Base-by-base conservation (phyloP, 2,113 vertebrate species). In the Sinocyclocheilus maitianheensis region DNA sequence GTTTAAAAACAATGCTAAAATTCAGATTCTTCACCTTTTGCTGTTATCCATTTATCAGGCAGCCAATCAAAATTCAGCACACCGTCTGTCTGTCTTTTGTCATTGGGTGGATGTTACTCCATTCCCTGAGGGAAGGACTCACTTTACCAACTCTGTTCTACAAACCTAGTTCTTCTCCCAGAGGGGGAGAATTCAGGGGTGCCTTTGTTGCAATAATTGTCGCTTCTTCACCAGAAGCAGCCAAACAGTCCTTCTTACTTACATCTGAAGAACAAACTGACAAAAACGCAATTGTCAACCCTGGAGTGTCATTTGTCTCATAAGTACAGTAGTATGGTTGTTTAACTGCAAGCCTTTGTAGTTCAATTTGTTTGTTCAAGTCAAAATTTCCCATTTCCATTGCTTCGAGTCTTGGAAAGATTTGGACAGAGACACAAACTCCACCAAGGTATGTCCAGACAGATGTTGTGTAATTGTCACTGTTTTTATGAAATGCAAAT, bases 251-350 rank as follows among this genome's bases (percentile, higher is more conserved):
- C 69, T 69, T 88, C 92, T 90, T 81, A 60, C 55, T 88, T 91
- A 90, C 88, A 43, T 76, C 83, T 60, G 10, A 87, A 86, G 90
- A 94, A 94, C 93, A 94, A 92, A 91, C 90, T 26, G 26, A 26
- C 26, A 26, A 26, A 26, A 26, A 26, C 89, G 43, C 91, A 90
- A 92, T 93, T 94, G 92, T 94, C 81, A 79, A 87, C 86, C 84
- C 75, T 72, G 89, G 71, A 72, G 80, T 72, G 46, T 65, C 74
- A 65, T 88, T 89, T 89, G 92, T 94, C 90, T 92, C 89, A 90
- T 88, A 74, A 88, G 90, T 86, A 93, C 93, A 94, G 91, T 93
- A 79, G 89, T 81, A 87, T 89, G 85, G 87, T 92, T 94, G 93
- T 94, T 93, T 80, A 87, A 22, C 74, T 87, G 80, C 80, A 87